Conservation (phyloP, 2,797 vertebrate species). For the Myoxocephalus aenaeus region DNA sequence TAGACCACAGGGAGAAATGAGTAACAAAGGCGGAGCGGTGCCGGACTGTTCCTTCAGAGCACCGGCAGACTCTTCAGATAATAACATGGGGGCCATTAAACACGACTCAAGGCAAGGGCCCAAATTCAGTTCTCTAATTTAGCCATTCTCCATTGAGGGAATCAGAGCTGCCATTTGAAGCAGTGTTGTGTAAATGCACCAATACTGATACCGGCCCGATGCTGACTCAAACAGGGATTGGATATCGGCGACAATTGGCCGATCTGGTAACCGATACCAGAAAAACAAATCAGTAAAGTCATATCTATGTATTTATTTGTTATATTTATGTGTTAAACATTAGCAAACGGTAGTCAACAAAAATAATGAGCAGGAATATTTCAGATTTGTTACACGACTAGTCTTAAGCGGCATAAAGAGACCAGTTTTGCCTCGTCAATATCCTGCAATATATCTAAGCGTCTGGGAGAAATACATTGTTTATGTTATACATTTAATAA, state of each 20-base stretch:
- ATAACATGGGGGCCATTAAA: conserved; percentile 29
- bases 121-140: background rate
- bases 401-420: background rate
- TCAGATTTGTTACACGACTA: too few species aligned
- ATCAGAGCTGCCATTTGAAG: background rate
- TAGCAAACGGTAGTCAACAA: too few species aligned
- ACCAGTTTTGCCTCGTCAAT: background rate
- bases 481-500: background rate
- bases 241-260: too few species aligned
- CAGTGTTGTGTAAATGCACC: too few species aligned
- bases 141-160: background rate
- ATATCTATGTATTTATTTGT: too few species aligned
- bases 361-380: background rate
- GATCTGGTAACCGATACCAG: too few species aligned
- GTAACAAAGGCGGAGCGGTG: conserved; percentile 54
- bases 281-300: too few species aligned
- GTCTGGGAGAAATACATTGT: background rate
- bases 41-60: conserved; percentile 56
- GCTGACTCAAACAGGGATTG: too few species aligned
- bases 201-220: too few species aligned
- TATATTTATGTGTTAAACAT: too few species aligned
- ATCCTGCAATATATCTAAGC: background rate
- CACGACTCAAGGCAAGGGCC: background rate
- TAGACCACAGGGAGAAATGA: conserved; percentile 66
- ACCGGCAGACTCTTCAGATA: conserved; percentile 34